Evolutionary conservation across 2,797 vertebrate genomes (phyloP), one percentile per base, ranked within the genome.

Genomic region (Jordanella pulchra): DNA sequence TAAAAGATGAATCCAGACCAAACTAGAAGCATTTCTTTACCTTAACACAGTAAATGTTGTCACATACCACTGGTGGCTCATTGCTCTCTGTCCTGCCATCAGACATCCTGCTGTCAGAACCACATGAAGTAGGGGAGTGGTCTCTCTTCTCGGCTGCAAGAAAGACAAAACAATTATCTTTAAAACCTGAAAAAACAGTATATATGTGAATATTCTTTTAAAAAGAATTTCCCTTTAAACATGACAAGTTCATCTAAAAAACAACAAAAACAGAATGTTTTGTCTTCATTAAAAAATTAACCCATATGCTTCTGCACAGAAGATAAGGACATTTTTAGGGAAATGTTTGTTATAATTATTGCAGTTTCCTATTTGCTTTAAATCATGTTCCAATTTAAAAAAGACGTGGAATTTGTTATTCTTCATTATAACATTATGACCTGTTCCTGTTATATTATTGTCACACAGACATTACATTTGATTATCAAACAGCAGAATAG

Each of bases 61-160:
- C 58, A 77, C 96, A 96, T 91, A 99, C 98, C 94, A 90, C 88
- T 75, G 95, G 81, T 54, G 93, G 90, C 71, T 96, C 96, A 14
- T 28, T 91, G 73, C 70, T 84, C 54, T 96, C 96, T 89, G 81
- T 94, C 89, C 84, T 92, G 87, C 82, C 86, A 39, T 98, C 97
- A 72, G 94, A 95, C 67, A 77, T 77, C 85, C 72, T 94, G 75
- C 86, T 80, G 23, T 96, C 96, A 73, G 93, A 94, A 79, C 93
- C 91, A 86, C 81, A 89, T 73, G 94, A 91, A 76, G 92, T 94
- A n/a, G 94, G 94, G 53, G 93, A 94, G 75, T 89, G 91, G 65
- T 95, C 97, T 86, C 93, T 85, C 81, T 93, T 97, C 86, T 95
- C 95, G 88, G 93, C 97, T 98, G 86, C 35, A 89, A 75, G 73